Evolutionary conservation across 2,797 vertebrate genomes (phyloP), one percentile per base, ranked within the genome.

Genomic region (Toxotes lorentzi): DNA sequence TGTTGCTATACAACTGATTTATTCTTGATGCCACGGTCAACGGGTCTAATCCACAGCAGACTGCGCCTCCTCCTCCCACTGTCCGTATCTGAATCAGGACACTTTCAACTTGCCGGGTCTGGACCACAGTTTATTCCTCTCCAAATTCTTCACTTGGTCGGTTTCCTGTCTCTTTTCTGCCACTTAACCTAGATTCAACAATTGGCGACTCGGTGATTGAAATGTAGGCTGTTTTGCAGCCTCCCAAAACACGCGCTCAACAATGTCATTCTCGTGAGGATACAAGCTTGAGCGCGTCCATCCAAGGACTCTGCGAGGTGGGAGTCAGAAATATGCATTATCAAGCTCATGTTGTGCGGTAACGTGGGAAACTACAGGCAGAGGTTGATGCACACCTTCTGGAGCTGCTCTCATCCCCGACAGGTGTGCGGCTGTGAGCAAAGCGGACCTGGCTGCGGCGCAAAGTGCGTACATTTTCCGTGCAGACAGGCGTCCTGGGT

Each of bases 1-100:
- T 92, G 93, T 93, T 92, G 91, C 90, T 89, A 80, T 76, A 90
- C 88, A 86, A 79, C 86, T 86, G 87, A 86, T 90, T 83, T 86
- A 73, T 85, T 92, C 89, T 88, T 78, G 86, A 87, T 88, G 84
- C 89, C 81, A 77, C 83, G 78, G 84, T 83, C 85, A 85, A 27
- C 78, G 75, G 79, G 53, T 88, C 75, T 83, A 48, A 85, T 87
- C 79, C 81, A 65, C 86, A 47, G 79, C 75, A 86, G 80, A 73
- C 87, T 75, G 80, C 90, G 71, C 79, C 81, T 81, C 48, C 32
- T 21, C 53, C 58, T 70, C 34, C 56, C 54, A 10, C 82, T 63
- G 63, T 32, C 70, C 76, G 35, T 81, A 57, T 71, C 72, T 75
- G 27, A 66, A 47, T 34, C 70, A 27, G 83, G 76, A 86, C 35